Evolutionary conservation across 2,888 invertebrate species (phyloP), one percentile per base, ranked within the genome.

Genomic region (Macrosiphum euphorbiae): DNA sequence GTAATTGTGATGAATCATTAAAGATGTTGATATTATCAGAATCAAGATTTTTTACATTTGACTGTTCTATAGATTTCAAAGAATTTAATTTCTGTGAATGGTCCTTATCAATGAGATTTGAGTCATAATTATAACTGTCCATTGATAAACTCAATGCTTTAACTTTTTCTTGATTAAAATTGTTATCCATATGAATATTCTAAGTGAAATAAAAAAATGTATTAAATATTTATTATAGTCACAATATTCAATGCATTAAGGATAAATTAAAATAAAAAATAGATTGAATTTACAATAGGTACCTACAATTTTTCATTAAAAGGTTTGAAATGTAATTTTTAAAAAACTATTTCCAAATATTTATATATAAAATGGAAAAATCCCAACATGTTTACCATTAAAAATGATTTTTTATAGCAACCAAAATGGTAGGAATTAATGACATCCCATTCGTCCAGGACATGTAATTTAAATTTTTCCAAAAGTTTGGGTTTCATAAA

Each of bases 161-260:
- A 90, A 67, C 24, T 90, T 90, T n/a, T 67, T 50, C 67, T 67
- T 28, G 67, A 50, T 50, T 20, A 24, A 67, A 55, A 88, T 50
- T 41, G 1, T 44, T 58, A 28, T 58, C 41, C 7, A 41, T 58
- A 88, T 41, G 41, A 28, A n/a, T 88, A 58, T 44, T 41, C 35
- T 78, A 41, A 41, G 35, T 78, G 35, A 11, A 35, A n/a, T 10
- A 24, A 41, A 84, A 84, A 84, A 84, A 41, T 41, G 20, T 41
- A 84, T n/a, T n/a, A 5, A 67, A 67, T n/a, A 67, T n/a, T 28
- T n/a, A 61, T n/a, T n/a, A 16, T n/a, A 13, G 13, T n/a, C 0
- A n/a, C 13, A 67, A 61, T 67, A 67, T 13, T 67, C 67, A n/a
- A 35, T 16, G 28, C 11, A n/a, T 13, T 24, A n/a, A 61, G 1